Evolutionary conservation across 2,888 invertebrate species (phyloP).

Genomic region (Agrochola circellaris): DNA sequence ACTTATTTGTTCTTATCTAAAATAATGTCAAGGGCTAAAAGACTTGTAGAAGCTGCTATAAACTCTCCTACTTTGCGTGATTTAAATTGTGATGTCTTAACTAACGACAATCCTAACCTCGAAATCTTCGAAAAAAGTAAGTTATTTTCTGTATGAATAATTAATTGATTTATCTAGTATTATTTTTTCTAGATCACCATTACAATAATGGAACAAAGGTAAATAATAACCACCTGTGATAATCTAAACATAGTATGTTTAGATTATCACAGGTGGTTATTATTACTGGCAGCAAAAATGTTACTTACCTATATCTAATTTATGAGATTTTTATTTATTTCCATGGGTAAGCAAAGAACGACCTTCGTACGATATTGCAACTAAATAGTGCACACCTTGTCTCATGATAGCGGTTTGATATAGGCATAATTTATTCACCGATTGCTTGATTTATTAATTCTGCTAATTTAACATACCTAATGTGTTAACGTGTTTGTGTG

Average conservation of each 20-base stretch:
- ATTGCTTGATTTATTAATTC: conserved; percentile 39
- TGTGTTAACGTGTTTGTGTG: conserved; percentile 40
- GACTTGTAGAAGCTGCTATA: too few relatives aligned
- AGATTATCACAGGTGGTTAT: conserved; percentile 30
- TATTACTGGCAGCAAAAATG: conserved; percentile 23
- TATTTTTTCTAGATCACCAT: conserved; percentile 56
- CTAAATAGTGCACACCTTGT: conserved; percentile 40
- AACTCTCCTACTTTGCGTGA: too few relatives aligned
- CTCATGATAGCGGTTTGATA: conserved; percentile 40
- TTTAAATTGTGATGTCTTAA: conserved; percentile 26
- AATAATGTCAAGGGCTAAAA: too few relatives aligned
- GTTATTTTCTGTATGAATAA: conserved; percentile 47
- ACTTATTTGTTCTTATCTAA: too few relatives aligned
- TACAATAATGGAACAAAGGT: conserved; percentile 26
- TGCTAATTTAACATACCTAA: conserved; percentile 35
- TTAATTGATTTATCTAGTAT: conserved; percentile 50
- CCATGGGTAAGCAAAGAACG: conserved; percentile 38
- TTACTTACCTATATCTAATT: not conserved
- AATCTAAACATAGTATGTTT: conserved; percentile 20
- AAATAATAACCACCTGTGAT: too few relatives aligned
- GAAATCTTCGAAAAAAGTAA: conserved; percentile 13
- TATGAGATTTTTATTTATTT: conserved; percentile 29
- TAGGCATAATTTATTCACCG: too few relatives aligned
- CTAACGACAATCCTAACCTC: not conserved
- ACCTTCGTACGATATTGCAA: conserved; percentile 42